Evolutionary conservation across 2,113 vertebrate genomes (phyloP).

Genomic region (Propithecus coquereli): DNA sequence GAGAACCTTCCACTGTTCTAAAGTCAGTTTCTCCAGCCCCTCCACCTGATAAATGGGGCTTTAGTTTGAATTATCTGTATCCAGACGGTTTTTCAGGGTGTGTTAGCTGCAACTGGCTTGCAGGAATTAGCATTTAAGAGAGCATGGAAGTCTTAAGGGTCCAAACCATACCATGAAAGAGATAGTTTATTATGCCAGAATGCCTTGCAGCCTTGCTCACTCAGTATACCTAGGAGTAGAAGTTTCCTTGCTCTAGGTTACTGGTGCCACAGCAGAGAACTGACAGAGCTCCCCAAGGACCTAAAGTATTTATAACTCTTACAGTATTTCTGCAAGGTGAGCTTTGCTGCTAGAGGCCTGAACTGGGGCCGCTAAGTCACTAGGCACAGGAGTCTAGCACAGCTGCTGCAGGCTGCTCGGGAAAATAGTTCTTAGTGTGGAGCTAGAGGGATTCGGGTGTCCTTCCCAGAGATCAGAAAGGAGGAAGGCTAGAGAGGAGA

Average conservation of each 20-base stretch:
- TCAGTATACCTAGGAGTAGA: background rate
- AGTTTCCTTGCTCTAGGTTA: constrained; percentile 35
- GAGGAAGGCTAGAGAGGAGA: background rate
- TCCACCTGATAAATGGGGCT: background rate
- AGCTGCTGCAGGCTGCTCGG: background rate
- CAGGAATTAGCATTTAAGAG: background rate
- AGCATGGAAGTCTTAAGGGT: background rate
- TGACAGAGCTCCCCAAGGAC: background rate
- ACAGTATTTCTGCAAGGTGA: constrained; percentile 60
- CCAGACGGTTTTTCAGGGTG: background rate
- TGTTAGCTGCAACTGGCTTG: background rate
- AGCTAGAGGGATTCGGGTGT: background rate
- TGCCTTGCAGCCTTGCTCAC: background rate
- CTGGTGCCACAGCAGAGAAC: background rate
- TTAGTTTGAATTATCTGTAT: background rate
- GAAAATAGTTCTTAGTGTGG: background rate
- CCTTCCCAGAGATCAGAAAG: background rate
- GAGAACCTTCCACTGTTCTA: background rate
- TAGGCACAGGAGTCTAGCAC: background rate
- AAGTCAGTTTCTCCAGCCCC: background rate
- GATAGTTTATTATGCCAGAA: background rate
- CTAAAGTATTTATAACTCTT: constrained; percentile 68
- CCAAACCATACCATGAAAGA: background rate
- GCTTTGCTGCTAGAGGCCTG: constrained; percentile 5
- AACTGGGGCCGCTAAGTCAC: background rate